Conservation (phyloP, 2,113 vertebrate species). For the Dolichotis patagonum region DNA sequence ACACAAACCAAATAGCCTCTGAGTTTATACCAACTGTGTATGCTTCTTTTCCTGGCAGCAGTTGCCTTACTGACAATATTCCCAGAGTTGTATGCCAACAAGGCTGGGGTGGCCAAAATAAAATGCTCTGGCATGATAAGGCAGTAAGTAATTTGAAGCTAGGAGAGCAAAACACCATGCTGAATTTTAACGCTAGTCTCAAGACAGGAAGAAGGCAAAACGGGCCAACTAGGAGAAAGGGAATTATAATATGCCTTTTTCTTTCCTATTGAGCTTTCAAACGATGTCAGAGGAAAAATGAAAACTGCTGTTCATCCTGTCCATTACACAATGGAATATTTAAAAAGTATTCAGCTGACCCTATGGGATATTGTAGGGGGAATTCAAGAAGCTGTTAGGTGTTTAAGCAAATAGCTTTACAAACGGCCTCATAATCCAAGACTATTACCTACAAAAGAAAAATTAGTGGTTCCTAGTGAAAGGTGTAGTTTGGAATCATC, state of each 20-base stretch:
- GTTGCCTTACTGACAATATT: constrained; percentile 63
- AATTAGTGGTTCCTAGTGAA: neutral
- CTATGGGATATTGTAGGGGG: neutral
- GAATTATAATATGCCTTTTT: neutral
- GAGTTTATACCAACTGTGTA: constrained; percentile 64
- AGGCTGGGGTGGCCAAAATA: constrained; percentile 61
- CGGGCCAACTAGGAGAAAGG: constrained; percentile 66
- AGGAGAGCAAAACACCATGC: constrained; percentile 52
- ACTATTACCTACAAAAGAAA: neutral
- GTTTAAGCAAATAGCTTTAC: neutral
- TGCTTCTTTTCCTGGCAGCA: constrained; percentile 62
- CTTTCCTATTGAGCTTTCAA: constrained; percentile 38
- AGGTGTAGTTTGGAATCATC: neutral
- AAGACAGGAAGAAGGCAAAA: constrained; percentile 59
- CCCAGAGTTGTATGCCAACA: constrained; percentile 73
- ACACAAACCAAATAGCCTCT: constrained; percentile 64
- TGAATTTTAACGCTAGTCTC: constrained; percentile 67
- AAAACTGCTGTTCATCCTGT: neutral
- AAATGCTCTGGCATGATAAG: constrained; percentile 73
- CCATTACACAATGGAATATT: neutral
- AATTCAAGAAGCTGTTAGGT: neutral
- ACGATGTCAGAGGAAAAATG: neutral
- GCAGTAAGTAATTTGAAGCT: constrained; percentile 78
- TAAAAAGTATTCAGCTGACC: neutral
- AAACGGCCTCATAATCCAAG: neutral